Conservation (phyloP, 1,140 invertebrate genomes). For the Stratiolaelaps scimitus region DNA sequence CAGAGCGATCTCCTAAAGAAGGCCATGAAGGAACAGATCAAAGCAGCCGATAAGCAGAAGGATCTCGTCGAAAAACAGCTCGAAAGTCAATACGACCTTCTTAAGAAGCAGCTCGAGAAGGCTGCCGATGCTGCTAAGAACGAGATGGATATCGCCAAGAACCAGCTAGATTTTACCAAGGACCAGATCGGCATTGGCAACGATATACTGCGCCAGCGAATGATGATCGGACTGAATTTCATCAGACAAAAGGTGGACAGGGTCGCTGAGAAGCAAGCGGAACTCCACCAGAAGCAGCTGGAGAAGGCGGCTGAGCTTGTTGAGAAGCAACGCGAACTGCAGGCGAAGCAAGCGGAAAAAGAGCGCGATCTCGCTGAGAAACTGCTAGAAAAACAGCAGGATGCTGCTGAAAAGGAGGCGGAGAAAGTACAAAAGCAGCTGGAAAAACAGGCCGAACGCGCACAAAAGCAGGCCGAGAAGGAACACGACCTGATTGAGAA, state of each 20-base stretch:
- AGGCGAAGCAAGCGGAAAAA: not conserved
- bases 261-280: not conserved
- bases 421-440: not conserved
- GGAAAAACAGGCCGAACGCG: not conserved
- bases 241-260: not conserved
- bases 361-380: not conserved
- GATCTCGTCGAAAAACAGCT: constrained; percentile 9
- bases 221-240: not conserved
- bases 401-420: not conserved
- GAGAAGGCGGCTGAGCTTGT: not conserved
- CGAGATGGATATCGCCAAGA: not conserved
- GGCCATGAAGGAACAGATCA: not conserved
- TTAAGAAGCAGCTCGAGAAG: not conserved
- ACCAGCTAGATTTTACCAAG: not conserved
- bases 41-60: not conserved
- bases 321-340: not conserved
- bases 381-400: not conserved
- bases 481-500: not conserved
- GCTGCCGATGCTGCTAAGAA: not conserved
- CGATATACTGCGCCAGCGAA: not conserved
- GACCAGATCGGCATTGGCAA: not conserved
- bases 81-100: not conserved
- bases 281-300: not conserved
- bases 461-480: constrained; percentile 1
- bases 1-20: not conserved